Evolutionary conservation across 2,888 invertebrate species (phyloP).

Genomic region (Zaprionus lineosus): DNA sequence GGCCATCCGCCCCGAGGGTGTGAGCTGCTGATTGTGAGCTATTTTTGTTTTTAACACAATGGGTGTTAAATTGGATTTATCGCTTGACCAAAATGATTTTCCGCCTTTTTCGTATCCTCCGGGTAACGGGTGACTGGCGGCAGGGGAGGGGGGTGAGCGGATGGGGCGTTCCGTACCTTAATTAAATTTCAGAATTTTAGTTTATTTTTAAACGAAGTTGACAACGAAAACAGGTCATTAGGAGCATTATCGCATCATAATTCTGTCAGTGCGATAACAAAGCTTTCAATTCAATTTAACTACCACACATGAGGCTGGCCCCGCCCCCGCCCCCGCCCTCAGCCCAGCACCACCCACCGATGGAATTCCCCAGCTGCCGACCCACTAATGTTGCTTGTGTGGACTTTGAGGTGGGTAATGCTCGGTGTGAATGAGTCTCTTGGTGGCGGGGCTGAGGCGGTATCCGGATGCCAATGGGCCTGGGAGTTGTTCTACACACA

Average conservation of each 20-base stretch:
- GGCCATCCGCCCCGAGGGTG: no score
- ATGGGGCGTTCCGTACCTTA: slow-evolving; percentile 43
- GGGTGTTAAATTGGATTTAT: slow-evolving; percentile 70
- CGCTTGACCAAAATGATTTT: slow-evolving; percentile 70
- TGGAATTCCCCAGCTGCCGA: neutral
- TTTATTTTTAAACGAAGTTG: slow-evolving; percentile 74
- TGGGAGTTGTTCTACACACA: slow-evolving; percentile 27
- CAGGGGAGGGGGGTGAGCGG: neutral
- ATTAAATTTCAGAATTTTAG: slow-evolving; percentile 71
- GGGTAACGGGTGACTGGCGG: neutral
- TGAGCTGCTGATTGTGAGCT: slow-evolving; percentile 52
- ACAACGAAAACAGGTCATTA: slow-evolving; percentile 77
- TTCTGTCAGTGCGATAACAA: slow-evolving; percentile 74
- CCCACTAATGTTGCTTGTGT: slow-evolving; percentile 29
- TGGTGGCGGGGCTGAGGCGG: neutral
- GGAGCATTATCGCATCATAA: slow-evolving; percentile 76
- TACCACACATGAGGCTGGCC: slow-evolving; percentile 42
- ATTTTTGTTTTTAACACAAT: slow-evolving; percentile 61
- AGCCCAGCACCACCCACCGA: neutral
- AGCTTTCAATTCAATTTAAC: slow-evolving; percentile 73
- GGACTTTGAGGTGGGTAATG: slow-evolving; percentile 49
- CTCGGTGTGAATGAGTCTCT: slow-evolving; percentile 28
- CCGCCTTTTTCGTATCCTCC: slow-evolving; percentile 38
- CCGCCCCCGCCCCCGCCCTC: neutral
- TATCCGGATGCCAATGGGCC: slow-evolving; percentile 18